Base-by-base conservation (phyloP, 1,140 invertebrate genomes). In the Drosophila kikkawai region DNA sequence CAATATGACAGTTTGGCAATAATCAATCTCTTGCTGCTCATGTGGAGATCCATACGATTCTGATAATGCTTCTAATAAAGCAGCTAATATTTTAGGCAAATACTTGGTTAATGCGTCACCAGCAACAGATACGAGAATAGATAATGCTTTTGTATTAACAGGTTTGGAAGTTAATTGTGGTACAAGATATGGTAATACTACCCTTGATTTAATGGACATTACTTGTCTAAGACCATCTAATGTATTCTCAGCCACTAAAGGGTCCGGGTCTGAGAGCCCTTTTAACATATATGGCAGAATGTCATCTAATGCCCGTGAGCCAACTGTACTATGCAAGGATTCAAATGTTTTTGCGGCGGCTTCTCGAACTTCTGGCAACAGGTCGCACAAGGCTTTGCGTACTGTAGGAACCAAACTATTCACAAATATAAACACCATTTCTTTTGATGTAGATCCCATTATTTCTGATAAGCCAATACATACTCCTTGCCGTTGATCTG, bases 401-500 rank as follows among this genome's bases (percentile, higher is more conserved):
- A 99, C 98, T 5, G 98, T 99, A n/a, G 98, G 98, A n/a, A 99
- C 97, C 56, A 99, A 94, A 86, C 97, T 99, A 92, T 99, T 97
- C 2, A 98, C 97, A 93, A 98, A 99, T 4, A 96, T 96, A 2
- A 98, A 93, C 8, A 99, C 97, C 96, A 99, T 99, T 82, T 99
- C 99, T 85, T 96, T 96, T 58, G 97, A 98, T 4, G 98, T 99
- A 44, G 98, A 99, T 4, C 96, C 96, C 96, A 99, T 99, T 80
- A 99, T 99, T 95, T 99, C 99, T 1, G 97, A 98, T 2, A 99
- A 94, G 7, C 99, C 99, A 92, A 99, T 99, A 93, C 99, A 99
- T 12, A 99, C 99, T 82, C 99, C 99, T 93, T 99, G 98, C 34
- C 99, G 94, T 93, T 99, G 98, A 93, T 99, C 98, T 9, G 97